Evolutionary conservation across 2,888 invertebrate species (phyloP).

Genomic region (Nomada hirtipes): DNA sequence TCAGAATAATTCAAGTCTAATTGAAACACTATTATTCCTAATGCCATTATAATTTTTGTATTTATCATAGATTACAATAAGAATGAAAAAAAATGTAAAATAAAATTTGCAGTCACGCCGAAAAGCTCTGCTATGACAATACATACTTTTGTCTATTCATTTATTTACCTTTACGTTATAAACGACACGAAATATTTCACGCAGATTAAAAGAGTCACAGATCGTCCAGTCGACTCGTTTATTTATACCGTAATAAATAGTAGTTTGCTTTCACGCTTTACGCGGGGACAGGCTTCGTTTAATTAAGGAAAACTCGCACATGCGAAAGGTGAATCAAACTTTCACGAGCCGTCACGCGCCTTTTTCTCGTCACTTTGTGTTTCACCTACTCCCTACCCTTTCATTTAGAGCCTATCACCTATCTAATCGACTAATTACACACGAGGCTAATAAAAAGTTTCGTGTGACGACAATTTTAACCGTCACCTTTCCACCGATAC

Average conservation of each 20-base stretch:
- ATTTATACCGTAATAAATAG: conserved; percentile 30
- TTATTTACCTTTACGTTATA: neutral
- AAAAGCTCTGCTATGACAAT: neutral
- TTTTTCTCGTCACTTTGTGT: conserved; percentile 3
- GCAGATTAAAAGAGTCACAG: neutral
- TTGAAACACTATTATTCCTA: too few relatives aligned
- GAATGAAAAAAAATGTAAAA: too few relatives aligned
- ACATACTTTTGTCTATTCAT: neutral
- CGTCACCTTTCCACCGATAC: conserved; percentile 48
- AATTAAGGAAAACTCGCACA: conserved; percentile 28
- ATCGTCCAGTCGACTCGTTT: neutral
- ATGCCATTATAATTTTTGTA: too few relatives aligned
- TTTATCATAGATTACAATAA: too few relatives aligned
- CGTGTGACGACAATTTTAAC: conserved; percentile 47
- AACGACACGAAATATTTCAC: neutral
- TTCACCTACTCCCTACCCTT: neutral
- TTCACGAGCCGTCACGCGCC: conserved; percentile 26
- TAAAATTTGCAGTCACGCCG: too few relatives aligned
- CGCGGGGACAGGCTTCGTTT: conserved; percentile 17
- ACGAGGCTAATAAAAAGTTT: conserved; percentile 40
- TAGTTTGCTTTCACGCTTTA: conserved; percentile 33
- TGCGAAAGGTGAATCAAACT: conserved; percentile 19
- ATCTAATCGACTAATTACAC: conserved; percentile 41
- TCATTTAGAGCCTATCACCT: conserved; percentile 18
- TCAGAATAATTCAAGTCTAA: too few relatives aligned